Conservation (phyloP, 2,113 vertebrate genomes). For the Cranoglanis bouderius region DNA sequence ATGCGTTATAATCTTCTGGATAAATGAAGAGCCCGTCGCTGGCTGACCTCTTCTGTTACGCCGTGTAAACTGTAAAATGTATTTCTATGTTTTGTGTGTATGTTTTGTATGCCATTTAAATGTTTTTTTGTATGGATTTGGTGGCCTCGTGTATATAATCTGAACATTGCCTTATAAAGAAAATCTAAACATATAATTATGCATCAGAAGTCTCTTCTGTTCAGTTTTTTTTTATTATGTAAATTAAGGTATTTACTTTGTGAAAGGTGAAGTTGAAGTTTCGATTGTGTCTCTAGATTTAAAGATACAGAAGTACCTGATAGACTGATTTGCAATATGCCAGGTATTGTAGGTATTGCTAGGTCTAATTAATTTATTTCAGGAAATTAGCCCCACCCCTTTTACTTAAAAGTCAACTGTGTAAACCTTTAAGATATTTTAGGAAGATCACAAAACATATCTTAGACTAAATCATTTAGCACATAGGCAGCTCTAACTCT, state of each 20-base stretch:
- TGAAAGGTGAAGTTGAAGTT: not conserved
- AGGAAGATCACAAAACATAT: not conserved
- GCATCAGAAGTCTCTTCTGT: not conserved
- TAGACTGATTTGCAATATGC: not conserved
- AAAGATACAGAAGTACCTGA: not conserved
- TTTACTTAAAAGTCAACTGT: not conserved
- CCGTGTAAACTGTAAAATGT: slow-evolving; percentile 38
- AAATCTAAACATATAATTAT: slow-evolving; percentile 12
- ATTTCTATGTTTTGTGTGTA: slow-evolving; percentile 35
- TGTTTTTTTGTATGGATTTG: slow-evolving; percentile 41
- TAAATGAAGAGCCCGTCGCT: slow-evolving; percentile 67
- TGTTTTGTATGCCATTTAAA: slow-evolving; percentile 18
- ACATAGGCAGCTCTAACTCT: not conserved
- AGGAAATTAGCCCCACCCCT: not conserved
- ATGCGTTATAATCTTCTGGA: slow-evolving; percentile 46
- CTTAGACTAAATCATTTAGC: not conserved
- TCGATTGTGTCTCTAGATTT: not conserved
- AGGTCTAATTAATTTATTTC: not conserved
- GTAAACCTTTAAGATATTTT: not conserved
- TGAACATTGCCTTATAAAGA: slow-evolving; percentile 43
- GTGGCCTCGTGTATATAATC: slow-evolving; percentile 26
- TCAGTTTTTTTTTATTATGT: slow-evolving; percentile 25
- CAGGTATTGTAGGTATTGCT: not conserved
- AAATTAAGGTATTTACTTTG: not conserved
- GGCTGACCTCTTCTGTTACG: slow-evolving; percentile 67